Evolutionary conservation across 2,888 invertebrate species (phyloP).

Genomic region (Laothoe populi): DNA sequence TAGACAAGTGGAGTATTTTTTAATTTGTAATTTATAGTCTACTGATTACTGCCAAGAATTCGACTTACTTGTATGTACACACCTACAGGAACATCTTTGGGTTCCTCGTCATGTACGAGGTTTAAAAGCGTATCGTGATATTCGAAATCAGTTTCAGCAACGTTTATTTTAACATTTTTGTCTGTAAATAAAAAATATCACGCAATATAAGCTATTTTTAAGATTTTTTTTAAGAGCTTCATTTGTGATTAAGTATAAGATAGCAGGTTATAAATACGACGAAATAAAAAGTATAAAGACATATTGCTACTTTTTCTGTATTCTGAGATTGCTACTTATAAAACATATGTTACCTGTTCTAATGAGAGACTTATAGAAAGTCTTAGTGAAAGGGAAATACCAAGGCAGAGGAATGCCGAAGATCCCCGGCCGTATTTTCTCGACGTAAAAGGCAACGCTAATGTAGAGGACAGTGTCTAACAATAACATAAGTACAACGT

Average conservation of each 20-base stretch:
- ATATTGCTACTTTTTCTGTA: too few relatives aligned
- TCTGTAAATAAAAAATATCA: constrained; percentile 47
- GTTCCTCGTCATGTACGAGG: constrained; percentile 76
- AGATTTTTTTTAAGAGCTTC: too few relatives aligned
- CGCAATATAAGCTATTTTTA: too few relatives aligned
- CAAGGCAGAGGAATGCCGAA: constrained; percentile 93
- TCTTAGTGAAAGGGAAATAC: constrained; percentile 90
- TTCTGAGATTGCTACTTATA: too few relatives aligned
- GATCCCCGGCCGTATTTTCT: constrained; percentile 93
- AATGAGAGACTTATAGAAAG: constrained; percentile 81
- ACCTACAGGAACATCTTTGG: constrained; percentile 71
- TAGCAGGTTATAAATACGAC: too few relatives aligned
- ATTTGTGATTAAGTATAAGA: too few relatives aligned
- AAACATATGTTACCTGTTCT: constrained; percentile 57
- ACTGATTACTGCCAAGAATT: not conserved
- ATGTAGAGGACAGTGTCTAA: constrained; percentile 89
- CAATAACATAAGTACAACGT: constrained; percentile 89
- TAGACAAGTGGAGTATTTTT: not conserved
- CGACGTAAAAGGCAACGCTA: constrained; percentile 92
- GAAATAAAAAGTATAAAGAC: too few relatives aligned
- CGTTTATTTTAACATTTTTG: constrained; percentile 47
- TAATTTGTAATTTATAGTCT: too few relatives aligned
- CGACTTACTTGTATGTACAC: constrained; percentile 70
- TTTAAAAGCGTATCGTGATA: constrained; percentile 70
- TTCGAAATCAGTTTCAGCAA: constrained; percentile 42